Conservation (phyloP, 2,888 invertebrate genomes). For the Acanthoscelides obtectus region DNA sequence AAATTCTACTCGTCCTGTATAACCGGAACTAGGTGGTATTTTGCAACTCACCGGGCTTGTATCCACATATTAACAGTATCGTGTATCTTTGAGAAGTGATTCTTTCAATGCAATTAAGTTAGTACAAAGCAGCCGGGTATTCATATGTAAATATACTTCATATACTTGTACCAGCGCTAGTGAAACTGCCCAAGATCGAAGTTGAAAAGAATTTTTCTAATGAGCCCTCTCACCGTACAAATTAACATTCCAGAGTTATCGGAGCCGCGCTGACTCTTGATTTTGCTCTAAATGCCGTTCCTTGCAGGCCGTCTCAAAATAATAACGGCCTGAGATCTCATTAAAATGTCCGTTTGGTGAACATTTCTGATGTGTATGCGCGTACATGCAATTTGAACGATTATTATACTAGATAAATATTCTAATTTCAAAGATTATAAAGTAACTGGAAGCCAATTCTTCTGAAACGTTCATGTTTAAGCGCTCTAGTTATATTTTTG, state of each 20-base stretch:
- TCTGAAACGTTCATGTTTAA: neutral
- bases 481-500: neutral
- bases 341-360: constrained; percentile 11
- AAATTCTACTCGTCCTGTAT: too few relatives aligned
- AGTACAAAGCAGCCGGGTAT: too few relatives aligned
- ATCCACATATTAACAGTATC: too few relatives aligned
- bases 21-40: too few relatives aligned
- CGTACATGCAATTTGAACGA: neutral
- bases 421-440: neutral
- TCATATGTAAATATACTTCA: too few relatives aligned
- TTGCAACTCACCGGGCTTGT: too few relatives aligned
- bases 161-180: too few relatives aligned
- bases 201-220: neutral
- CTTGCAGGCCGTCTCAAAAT: constrained; percentile 1
- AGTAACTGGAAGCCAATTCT: neutral
- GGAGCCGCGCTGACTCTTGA: neutral
- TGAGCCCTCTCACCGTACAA: neutral
- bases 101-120: too few relatives aligned
- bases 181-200: neutral
- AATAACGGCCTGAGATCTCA: constrained; percentile 13
- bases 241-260: neutral
- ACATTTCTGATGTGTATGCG: constrained; percentile 12
- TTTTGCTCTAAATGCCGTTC: neutral
- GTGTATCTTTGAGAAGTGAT: too few relatives aligned
- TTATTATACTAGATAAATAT: neutral